Evolutionary conservation across 2,797 vertebrate species (phyloP), one percentile per base, ranked within the genome.

Genomic region (Sebastes wilsoni): DNA sequence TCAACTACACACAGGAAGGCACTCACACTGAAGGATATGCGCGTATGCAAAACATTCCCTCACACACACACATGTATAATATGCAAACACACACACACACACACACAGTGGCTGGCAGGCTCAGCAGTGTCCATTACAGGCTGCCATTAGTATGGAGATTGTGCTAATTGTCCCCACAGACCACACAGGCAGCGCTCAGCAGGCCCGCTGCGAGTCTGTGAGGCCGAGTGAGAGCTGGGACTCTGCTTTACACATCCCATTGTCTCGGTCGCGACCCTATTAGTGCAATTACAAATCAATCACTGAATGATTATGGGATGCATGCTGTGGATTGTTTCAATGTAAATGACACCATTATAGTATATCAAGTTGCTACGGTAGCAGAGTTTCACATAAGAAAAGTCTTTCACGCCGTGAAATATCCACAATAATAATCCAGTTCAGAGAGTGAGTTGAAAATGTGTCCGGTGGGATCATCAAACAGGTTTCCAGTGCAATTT

Each of bases 81-180:
- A 90, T 87, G 81, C 85, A 92, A 77, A 86, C 72, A 82, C 66
- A 78, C 52, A 58, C 54, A 30, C 27, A 30, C 65, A 81, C 77
- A 84, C 72, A 84, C 72, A 73, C 61, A 68, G 73, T 36, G 52
- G 81, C 85, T 96, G 96, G 95, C 96, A 95, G 95, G 95, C 97
- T 97, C 94, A 97, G 90, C 96, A 96, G 90, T 94, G 91, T 95
- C 94, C 91, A 84, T 93, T 98, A 97, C 97, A 97, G 97, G 93
- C 96, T 92, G 94, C 97, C 97, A 98, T 99, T 99, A 98, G 97
- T 97, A 99, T 99, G 98, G 96, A 98, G 94, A 96, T 97, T 97
- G 96, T 95, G 96, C 97, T 98, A 98, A 99, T 99, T 98, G 98
- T 97, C 97, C 96, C 96, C 94, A 87, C 94, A 96, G 98, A 99